Base-by-base conservation (phyloP, 1,140 invertebrate genomes). In the Goniozus legneri region DNA sequence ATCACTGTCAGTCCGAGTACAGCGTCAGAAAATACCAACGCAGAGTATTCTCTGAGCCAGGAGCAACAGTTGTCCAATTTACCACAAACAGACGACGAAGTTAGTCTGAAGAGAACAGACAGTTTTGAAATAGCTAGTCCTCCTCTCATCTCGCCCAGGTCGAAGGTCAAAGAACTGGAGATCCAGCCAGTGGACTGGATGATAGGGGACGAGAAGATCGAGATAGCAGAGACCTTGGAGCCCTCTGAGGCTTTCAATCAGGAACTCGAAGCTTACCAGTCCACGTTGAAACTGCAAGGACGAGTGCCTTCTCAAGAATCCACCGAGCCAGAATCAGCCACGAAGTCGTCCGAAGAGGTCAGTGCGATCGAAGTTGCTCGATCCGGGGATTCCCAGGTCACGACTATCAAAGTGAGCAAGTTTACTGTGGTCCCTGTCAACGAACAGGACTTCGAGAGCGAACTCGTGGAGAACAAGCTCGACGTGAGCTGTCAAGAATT, bases 191-290 rank as follows among this genome's bases (percentile, higher is more conserved):
- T 67, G 2, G 52, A 70, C 13, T 76, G 74, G 74, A 71, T 73
- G 67, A 75, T 76, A 14, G 74, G 74, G 0, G 71, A 75, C 16
- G 71, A 76, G 30, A 76, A 76, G 50, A 75, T 76, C 13, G 73
- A 72, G 30, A 68, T 76, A 44, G 54, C 63, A 0, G 74, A 76
- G 43, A 58, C 55, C 1, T 3, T 76, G 0, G 57, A 76, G 12
- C 74, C 73, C 2, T 75, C 62, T 0, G 60, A 75, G 35, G 69
- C 52, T 0, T 76, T 76, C 22, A 56, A 75, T 43, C 73, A 71
- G 32, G 74, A 76, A 44, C 53, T 76, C 3, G 73, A 76, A 2
- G 73, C 67, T 21, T 73, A 74, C 15, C 61, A 75, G 16, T 63
- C 62, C 8, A 55, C 36, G 10, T 44, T 52, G 4, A 58, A 41